phyloP scores from a whole-genome alignment of 2,113 vertebrate species.

The Callipepla squamata region DNA sequence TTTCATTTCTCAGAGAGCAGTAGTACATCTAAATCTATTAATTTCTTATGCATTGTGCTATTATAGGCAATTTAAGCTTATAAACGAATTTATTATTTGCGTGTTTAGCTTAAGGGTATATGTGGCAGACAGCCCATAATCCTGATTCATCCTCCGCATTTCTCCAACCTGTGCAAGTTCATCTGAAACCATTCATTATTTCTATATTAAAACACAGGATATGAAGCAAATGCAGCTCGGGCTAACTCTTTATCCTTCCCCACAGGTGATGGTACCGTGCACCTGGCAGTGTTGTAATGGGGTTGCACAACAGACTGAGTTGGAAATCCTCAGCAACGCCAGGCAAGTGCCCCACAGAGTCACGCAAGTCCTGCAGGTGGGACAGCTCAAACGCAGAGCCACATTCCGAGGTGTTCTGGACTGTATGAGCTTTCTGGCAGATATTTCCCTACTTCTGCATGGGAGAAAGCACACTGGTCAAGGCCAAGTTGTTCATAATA shows the following conservation, averaged over 20 bases:
- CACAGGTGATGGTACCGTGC: background rate
- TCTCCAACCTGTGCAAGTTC: background rate
- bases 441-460: background rate
- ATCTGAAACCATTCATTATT: slow-evolving; percentile 16
- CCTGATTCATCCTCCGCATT: slow-evolving; percentile 22
- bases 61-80: slow-evolving; percentile 10
- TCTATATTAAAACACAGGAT: background rate
- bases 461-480: background rate
- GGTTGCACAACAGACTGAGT: background rate
- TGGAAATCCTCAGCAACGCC: background rate
- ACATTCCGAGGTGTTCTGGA: background rate
- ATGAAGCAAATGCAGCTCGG: background rate
- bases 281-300: background rate
- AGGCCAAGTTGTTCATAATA: background rate
- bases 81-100: slow-evolving; percentile 2
- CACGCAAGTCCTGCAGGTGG: background rate
- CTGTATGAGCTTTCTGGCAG: background rate
- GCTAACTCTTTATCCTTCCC: background rate
- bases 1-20: background rate
- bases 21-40: background rate
- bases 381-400: background rate
- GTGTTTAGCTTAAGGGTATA: background rate
- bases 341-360: background rate
- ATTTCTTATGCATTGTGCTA: slow-evolving; percentile 19
- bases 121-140: slow-evolving; percentile 24